Evolutionary conservation across 1,140 invertebrate genomes (phyloP).

Genomic region (Metaphire vulgaris): DNA sequence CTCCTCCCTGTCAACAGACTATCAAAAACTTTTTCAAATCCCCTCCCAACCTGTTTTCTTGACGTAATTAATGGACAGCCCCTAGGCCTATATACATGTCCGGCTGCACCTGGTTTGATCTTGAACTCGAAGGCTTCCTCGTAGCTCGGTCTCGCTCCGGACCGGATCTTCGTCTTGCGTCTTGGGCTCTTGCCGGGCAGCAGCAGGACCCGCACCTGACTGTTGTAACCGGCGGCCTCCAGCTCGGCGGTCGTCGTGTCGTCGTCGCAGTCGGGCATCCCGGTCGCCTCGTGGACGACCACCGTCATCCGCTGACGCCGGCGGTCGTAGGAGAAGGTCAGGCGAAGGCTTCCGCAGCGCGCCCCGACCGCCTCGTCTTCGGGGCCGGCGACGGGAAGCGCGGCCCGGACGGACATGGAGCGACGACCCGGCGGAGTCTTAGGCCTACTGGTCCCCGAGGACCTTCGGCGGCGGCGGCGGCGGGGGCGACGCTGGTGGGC

Average conservation of each 20-base stretch:
- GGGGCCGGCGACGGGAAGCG: no score
- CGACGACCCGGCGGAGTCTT: neutral
- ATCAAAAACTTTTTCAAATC: no score
- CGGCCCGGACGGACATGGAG: neutral
- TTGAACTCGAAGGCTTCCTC: neutral
- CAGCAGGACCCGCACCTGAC: neutral
- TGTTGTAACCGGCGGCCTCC: neutral
- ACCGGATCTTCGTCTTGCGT: neutral
- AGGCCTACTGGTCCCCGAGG: neutral
- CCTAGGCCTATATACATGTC: no score
- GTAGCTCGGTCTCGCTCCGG: neutral
- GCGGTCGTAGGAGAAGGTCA: neutral
- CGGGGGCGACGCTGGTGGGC: neutral
- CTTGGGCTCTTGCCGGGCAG: neutral
- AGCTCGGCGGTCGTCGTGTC: neutral
- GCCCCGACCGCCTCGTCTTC: neutral
- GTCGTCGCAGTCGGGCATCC: neutral
- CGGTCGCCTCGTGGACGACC: neutral
- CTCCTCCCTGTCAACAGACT: no score
- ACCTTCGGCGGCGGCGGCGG: neutral
- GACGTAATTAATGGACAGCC: no score
- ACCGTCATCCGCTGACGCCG: neutral
- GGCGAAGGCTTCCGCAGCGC: neutral
- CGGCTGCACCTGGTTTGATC: neutral
- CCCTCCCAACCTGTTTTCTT: no score